Percentiles rank a stretch among this genome's conserved stretches.
These are phyloP conservation scores for Channa maculata DNA, from an alignment of 2,113 vertebrate genomes.

Conservation along the genomic window DNA sequence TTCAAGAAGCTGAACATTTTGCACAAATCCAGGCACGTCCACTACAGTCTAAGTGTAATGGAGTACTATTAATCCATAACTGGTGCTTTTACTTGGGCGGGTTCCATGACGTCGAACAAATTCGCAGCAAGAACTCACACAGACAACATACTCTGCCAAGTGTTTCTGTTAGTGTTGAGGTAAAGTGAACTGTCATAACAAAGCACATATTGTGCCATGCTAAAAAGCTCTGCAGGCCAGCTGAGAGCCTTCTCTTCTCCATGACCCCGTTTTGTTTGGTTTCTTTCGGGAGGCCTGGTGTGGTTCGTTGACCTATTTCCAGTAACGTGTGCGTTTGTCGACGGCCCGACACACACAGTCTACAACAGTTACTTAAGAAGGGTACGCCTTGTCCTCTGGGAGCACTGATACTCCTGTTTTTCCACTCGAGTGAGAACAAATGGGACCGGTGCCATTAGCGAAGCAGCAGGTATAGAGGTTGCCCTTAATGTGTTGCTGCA, in stretches of 20 bases:
- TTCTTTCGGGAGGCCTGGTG: constrained; percentile 59
- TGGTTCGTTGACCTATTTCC: constrained; percentile 74
- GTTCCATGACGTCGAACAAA: constrained; percentile 53
- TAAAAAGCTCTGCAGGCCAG: constrained; percentile 73
- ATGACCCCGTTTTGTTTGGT: constrained; percentile 80
- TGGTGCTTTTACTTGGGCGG: constrained; percentile 36
- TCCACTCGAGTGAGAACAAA: constrained; percentile 46
- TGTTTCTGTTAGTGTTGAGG: constrained; percentile 68
- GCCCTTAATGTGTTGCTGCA: constrained; percentile 54
- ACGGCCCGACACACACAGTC: constrained; percentile 23
- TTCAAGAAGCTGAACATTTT: background rate
- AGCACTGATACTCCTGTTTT: constrained; percentile 30
- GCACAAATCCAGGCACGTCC: background rate
- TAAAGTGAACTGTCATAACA: constrained; percentile 74
- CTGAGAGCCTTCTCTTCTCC: constrained; percentile 70
- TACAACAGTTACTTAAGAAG: constrained; percentile 57
- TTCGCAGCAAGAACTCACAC: constrained; percentile 21
- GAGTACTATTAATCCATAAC: constrained; percentile 42
- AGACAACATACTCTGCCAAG: constrained; percentile 48
- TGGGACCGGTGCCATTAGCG: constrained; percentile 48
- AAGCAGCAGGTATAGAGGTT: constrained; percentile 51
- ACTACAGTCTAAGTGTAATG: background rate
- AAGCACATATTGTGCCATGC: constrained; percentile 68
- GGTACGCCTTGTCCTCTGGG: constrained; percentile 41
- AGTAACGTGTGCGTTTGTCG: constrained; percentile 7